phyloP scores from a whole-genome alignment of 1,140 invertebrate genomes.

The Temnothorax curvispinosus region DNA sequence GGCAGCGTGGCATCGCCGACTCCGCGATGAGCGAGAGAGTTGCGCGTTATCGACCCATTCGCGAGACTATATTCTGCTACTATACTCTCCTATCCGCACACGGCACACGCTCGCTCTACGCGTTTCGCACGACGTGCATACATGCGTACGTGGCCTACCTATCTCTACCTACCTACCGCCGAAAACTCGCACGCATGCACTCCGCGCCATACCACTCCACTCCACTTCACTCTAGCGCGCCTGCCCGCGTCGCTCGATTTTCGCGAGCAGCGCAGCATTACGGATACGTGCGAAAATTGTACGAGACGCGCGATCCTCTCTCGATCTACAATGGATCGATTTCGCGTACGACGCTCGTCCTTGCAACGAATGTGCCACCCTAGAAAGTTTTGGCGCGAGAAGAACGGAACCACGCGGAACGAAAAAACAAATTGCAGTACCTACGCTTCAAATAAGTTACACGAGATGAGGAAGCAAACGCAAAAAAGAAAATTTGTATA shows the following conservation, averaged over 20 bases:
- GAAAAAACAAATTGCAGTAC: neutral
- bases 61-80: conserved; percentile 78
- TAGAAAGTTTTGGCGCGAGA: neutral
- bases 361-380: neutral
- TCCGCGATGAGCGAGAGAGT: conserved; percentile 83
- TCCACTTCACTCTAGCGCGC: neutral
- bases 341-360: neutral
- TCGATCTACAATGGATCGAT: conserved; percentile 18
- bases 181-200: conserved; percentile 46
- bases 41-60: conserved; percentile 85
- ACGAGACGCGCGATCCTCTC: neutral
- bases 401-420: neutral
- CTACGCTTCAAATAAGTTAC: neutral
- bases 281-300: neutral
- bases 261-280: conserved; percentile 6
- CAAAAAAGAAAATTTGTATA: neutral
- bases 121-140: conserved; percentile 62
- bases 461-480: neutral
- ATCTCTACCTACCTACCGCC: conserved; percentile 36
- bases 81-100: conserved; percentile 49
- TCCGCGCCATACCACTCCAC: conserved; percentile 28
- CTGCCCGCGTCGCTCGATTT: conserved; percentile 4
- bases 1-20: conserved; percentile 81
- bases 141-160: conserved; percentile 37
- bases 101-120: conserved; percentile 61